Base-by-base conservation (phyloP, 2,888 invertebrate genomes). In the Acanthosoma haemorrhoidale region DNA sequence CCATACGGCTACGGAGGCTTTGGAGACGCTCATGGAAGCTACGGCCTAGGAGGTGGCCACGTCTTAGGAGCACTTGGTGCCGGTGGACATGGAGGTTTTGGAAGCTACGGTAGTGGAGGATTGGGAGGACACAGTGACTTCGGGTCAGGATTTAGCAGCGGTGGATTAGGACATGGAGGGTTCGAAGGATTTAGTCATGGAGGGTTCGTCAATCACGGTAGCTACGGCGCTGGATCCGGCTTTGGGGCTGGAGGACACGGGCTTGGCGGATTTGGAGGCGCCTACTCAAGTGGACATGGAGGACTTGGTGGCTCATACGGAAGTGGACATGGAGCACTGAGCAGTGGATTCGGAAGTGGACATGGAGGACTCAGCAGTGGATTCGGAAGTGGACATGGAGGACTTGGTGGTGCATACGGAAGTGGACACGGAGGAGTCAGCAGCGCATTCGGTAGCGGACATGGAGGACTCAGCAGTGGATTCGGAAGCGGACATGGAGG, bases 1-100 rank as follows among this genome's bases (percentile, higher is more conserved):
- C 73, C 74, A 2, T 66, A 73, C 34, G 74, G 71, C 18, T 66
- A 73, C 29, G 74, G 74, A 21, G 73, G 74, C 5, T 72, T 73
- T 21, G 74, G 73, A n/a, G 75, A 71, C 61, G 74, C 72, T 39
- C 69, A 72, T 21, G 73, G 73, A 11, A 71, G 73, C 32, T 60
- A 72, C 64, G 71, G 72, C 29, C 60, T 71, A 4, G 66, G 68
- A 43, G 67, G 72, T 8, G 68, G 69, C 8, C 64, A 74, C 41
- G 71, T 41, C 13, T 34, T 73, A 38, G 72, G 70, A 36, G 71
- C 70, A 41, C 71, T 73, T 41, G 71, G 70, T 5, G 51, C 70
- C 31, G 70, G 71, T 16, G 51, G 51, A 13, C 29, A 25, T n/a
- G 64, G 66, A 41, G 71, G 70, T 34, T 57, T 66, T 16, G 64